Base-by-base conservation (phyloP, 2,888 invertebrate species). In the Eulithis prunata region DNA sequence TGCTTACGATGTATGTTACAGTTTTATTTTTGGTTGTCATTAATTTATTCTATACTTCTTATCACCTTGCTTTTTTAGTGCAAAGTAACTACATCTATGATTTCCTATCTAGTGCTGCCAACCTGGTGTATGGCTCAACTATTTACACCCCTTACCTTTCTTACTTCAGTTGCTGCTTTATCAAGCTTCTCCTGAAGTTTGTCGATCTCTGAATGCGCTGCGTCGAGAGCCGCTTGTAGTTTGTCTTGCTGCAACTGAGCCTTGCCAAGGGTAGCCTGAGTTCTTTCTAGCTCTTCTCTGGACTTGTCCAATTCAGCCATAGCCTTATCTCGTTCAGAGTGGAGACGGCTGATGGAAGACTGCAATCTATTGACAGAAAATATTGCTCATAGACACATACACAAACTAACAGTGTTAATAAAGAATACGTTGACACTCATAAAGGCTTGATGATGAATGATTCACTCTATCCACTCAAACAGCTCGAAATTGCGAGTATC, bases 171-270 rank as follows among this genome's bases (percentile, higher is more conserved):
- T 72, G 96, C 95, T 55, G 96, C 94, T 88, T 98, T 97, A 87
- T 98, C 98, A 70, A 97, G 90, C 78, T 96, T 96, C 86, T 98
- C 98, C 87, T 98, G 98, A 62, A 98, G 92, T 82, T 98, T 97
- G 86, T 98, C 98, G 60, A 97, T 96, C 84, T 98, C 98, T 62
- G 96, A 97, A 87, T 98, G 98, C 21, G 97, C 97, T 81, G 97
- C 96, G 89, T 98, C 98, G 75, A 98, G 93, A 11, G 96, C 94
- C 72, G 97, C 97, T 89, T 98, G 98, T 61, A 98, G 93, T 89
- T 98, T 98, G 90, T 98, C 98, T 84, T 97, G 97, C 83, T 97
- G 97, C 65, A 97, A 93, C 89, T 98, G 98, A 68, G 97, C 96
- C 90, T 98, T 98, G 84, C 97, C 97, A 64, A 98, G 95, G 57